Percentiles rank a stretch among this genome's conserved stretches.
These are phyloP conservation scores for Lasioglossum morio DNA, from an alignment of 2,888 invertebrate genomes.

Conservation along the genomic window DNA sequence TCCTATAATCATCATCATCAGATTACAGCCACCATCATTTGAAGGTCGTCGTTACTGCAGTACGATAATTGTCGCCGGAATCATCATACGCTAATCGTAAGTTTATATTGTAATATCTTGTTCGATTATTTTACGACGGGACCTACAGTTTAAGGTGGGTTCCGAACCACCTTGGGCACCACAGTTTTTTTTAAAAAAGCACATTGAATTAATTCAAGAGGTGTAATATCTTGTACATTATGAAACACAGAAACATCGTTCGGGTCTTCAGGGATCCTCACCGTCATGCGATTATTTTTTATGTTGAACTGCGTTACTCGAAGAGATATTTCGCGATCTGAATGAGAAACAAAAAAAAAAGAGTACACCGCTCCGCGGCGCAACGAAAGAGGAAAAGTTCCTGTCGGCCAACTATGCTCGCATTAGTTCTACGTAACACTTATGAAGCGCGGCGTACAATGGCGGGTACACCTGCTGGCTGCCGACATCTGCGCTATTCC, in stretches of 20 bases:
- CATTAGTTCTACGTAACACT: conserved; percentile 41
- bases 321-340: background rate
- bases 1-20: too few relatives aligned
- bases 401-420: background rate
- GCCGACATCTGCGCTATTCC: conserved; percentile 62
- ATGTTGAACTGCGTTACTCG: background rate
- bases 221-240: background rate
- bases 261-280: background rate
- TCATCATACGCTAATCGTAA: too few relatives aligned
- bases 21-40: too few relatives aligned
- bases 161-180: too few relatives aligned
- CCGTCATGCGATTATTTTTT: background rate
- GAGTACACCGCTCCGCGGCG: background rate
- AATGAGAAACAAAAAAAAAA: background rate
- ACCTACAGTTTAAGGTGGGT: too few relatives aligned
- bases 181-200: too few relatives aligned
- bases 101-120: background rate
- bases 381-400: conserved; percentile 28
- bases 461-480: conserved; percentile 54
- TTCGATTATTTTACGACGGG: too few relatives aligned
- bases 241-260: background rate
- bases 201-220: too few relatives aligned
- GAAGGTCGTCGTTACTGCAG: too few relatives aligned
- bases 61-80: too few relatives aligned
- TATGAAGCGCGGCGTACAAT: conserved; percentile 47